Evolutionary conservation across 2,888 invertebrate species (phyloP), one percentile per base, ranked within the genome.

Genomic region (Melitaea athalia): DNA sequence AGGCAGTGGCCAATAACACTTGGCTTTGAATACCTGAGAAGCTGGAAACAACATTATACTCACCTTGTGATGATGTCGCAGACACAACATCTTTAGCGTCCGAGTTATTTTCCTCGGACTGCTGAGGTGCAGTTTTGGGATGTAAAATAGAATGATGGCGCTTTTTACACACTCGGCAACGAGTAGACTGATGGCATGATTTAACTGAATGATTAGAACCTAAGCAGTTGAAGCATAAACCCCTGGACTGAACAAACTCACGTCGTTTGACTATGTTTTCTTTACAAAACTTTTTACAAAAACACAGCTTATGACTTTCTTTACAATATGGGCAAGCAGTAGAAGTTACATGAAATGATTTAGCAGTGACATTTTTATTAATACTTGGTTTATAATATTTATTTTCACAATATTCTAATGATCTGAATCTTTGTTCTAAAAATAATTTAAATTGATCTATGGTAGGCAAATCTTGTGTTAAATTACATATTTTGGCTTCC

Each of bases 141-240:
- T 75, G 76, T 12, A 74, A 59, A 15, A 76, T 62, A n/a, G 74
- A 68, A 45, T 76, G 74, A 59, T 76, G 76, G 33, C 61, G 65
- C 38, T 64, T 70, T 42, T 70, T 71, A 60, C 73, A 74, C 10
- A 74, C 65, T 12, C 62, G 59, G 66, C 76, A 77, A 1, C 47
- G 63, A 4, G 57, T 62, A 8, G 33, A 52, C 8, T 59, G 67
- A 3, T 66, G n/a, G n/a, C n/a, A n/a, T n/a, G 63, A 59, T 12
- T 57, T 69, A 5, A 70, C 76, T 6, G 72, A 59, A 47, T 79
- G 78, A 65, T 74, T 75, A 4, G 55, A 45, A 5, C 64, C 66
- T 33, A 79, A 68, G 59, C 77, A 79, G 63, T 75, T 74, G 57
- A 75, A 79, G 63, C 78, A 77, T 5, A 78, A 38, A 7, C 67